A percentile compares a stretch with the other conserved stretches of the same genome.
Conservation (phyloP, 2,113 vertebrate genomes). For the Sylvia atricapilla region DNA sequence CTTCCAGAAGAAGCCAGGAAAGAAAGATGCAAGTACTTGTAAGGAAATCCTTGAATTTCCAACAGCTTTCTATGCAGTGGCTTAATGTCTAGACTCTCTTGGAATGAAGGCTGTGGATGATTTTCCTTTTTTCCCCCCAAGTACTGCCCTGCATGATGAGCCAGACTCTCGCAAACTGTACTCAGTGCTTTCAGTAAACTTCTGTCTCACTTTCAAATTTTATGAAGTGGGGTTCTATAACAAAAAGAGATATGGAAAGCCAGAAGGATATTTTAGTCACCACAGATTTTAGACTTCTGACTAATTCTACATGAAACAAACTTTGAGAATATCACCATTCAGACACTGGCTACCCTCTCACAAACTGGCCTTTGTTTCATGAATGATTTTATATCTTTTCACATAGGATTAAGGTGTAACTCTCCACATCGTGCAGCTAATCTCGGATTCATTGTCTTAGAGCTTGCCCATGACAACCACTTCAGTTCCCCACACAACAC, state of each 20-base stretch:
- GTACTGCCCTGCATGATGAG: background rate
- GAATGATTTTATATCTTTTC: background rate
- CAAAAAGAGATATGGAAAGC: background rate
- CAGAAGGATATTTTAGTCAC: background rate
- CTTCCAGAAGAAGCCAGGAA: conserved; percentile 42
- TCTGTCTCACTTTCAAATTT: background rate
- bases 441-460: background rate
- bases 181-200: background rate
- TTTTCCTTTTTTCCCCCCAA: background rate
- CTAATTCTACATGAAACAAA: background rate
- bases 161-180: background rate
- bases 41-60: conserved; percentile 53
- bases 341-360: background rate
- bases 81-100: conserved; percentile 56
- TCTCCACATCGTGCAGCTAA: background rate
- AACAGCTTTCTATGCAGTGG: conserved; percentile 9
- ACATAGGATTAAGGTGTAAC: background rate
- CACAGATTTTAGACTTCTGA: background rate
- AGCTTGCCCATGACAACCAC: background rate
- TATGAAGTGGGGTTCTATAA: background rate
- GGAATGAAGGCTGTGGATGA: conserved; percentile 14
- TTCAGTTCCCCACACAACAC: background rate
- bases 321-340: background rate
- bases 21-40: conserved; percentile 55
- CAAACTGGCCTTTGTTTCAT: background rate